Percentiles rank a stretch among this genome's conserved stretches.
Conservation (phyloP, 2,888 invertebrate species). For the Polyploca ridens region DNA sequence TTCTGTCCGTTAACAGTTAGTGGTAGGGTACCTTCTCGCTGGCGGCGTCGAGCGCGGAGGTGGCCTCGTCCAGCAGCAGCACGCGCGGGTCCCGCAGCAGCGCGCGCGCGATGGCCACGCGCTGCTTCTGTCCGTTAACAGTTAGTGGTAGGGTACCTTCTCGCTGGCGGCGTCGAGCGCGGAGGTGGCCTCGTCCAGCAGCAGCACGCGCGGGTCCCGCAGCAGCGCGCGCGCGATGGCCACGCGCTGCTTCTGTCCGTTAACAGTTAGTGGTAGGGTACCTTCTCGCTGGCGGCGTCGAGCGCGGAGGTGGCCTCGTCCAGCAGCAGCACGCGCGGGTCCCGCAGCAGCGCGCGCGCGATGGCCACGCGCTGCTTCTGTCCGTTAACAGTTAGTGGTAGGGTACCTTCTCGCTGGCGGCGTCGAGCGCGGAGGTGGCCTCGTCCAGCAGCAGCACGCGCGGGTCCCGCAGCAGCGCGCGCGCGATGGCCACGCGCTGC, state of each 20-base stretch:
- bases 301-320: constrained; percentile 90
- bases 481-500: constrained; percentile 89
- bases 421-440: constrained; percentile 89
- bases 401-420: constrained; percentile 87
- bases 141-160: constrained; percentile 71
- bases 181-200: constrained; percentile 89
- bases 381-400: constrained; percentile 55
- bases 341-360: constrained; percentile 87
- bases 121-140: constrained; percentile 87
- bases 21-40: constrained; percentile 86
- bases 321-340: constrained; percentile 85
- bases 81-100: constrained; percentile 86
- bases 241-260: constrained; percentile 90
- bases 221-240: constrained; percentile 89
- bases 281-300: constrained; percentile 89
- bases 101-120: constrained; percentile 89
- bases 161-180: constrained; percentile 89
- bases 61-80: constrained; percentile 87
- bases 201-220: constrained; percentile 84
- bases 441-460: constrained; percentile 87
- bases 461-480: constrained; percentile 87
- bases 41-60: constrained; percentile 88
- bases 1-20: constrained; percentile 83
- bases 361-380: constrained; percentile 91
- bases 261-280: constrained; percentile 30